Percentiles rank a stretch among this genome's conserved stretches.
Conservation (phyloP, 2,113 vertebrate genomes). For the Neolamprologus sp. region DNA sequence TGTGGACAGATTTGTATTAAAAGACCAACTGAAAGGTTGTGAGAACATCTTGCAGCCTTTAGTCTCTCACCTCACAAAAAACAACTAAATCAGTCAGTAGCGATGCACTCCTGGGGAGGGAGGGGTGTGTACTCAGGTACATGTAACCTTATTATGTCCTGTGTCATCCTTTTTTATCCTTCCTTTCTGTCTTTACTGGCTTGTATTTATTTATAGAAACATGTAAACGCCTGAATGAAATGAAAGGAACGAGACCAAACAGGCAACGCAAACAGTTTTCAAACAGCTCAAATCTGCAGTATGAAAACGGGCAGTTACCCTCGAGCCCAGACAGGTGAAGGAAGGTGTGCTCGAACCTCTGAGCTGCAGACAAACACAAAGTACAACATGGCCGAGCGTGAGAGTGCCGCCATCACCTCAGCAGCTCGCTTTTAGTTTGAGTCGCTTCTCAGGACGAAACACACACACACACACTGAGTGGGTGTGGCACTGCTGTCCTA, state of each 20-base stretch:
- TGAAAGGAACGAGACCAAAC: neutral
- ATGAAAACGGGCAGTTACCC: neutral
- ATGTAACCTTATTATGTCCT: neutral
- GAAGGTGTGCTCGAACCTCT: neutral
- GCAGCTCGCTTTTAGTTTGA: neutral
- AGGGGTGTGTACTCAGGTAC: rapidly evolving
- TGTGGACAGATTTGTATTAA: neutral
- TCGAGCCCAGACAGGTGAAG: neutral
- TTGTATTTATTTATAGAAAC: neutral
- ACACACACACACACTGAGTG: neutral
- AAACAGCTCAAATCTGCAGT: neutral
- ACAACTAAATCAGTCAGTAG: neutral
- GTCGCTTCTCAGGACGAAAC: neutral
- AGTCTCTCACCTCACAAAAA: neutral
- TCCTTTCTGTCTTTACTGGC: neutral
- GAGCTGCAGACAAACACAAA: neutral
- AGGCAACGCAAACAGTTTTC: neutral
- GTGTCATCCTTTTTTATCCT: neutral
- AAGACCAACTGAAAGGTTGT: neutral
- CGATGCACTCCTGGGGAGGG: neutral
- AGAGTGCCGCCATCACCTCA: neutral
- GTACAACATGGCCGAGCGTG: neutral
- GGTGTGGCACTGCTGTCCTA: neutral
- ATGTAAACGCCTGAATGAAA: neutral
- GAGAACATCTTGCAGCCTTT: neutral